Percentiles rank a stretch among this genome's conserved stretches.
phyloP scores from a whole-genome alignment of 2,797 vertebrate species.

The Enteromius afrohamiltoni region DNA sequence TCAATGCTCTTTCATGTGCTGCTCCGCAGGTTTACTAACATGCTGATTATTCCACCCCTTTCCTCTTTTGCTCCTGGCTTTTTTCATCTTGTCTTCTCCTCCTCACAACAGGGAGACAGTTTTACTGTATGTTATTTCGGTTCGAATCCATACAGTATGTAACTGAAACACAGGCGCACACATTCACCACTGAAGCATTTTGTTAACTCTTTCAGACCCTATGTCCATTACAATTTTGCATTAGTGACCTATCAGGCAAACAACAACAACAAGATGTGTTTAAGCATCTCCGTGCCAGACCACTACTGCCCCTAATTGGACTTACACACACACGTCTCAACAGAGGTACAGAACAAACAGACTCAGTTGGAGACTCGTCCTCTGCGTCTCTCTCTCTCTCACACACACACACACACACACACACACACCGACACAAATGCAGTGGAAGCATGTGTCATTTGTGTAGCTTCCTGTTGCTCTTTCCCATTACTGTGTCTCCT shows the following conservation, averaged over 20 bases:
- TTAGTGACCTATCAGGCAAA: neutral
- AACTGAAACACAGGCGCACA: neutral
- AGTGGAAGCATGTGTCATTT: constrained; percentile 39
- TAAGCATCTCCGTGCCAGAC: constrained; percentile 38
- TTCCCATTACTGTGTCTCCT: constrained; percentile 19
- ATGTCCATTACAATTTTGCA: neutral
- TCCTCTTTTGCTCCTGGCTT: constrained; percentile 16
- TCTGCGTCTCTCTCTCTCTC: constrained; percentile 31
- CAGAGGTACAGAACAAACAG: constrained; percentile 44
- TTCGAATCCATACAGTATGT: neutral
- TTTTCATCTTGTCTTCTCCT: constrained; percentile 2
- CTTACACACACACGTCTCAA: constrained; percentile 20
- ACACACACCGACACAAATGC: constrained; percentile 31
- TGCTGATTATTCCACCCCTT: constrained; percentile 16
- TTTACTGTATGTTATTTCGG: constrained; percentile 10
- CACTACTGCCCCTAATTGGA: constrained; percentile 49
- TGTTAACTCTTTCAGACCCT: neutral
- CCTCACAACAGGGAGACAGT: neutral
- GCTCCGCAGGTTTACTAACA: constrained; percentile 24
- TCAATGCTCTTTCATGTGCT: constrained; percentile 37
- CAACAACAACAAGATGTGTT: constrained; percentile 28
- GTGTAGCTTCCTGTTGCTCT: constrained; percentile 45
- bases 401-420: neutral
- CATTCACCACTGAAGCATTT: neutral
- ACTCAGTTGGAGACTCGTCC: constrained; percentile 42